phyloP scores from a whole-genome alignment of 2,888 invertebrate genomes.

The Tetragonisca angustula region DNA sequence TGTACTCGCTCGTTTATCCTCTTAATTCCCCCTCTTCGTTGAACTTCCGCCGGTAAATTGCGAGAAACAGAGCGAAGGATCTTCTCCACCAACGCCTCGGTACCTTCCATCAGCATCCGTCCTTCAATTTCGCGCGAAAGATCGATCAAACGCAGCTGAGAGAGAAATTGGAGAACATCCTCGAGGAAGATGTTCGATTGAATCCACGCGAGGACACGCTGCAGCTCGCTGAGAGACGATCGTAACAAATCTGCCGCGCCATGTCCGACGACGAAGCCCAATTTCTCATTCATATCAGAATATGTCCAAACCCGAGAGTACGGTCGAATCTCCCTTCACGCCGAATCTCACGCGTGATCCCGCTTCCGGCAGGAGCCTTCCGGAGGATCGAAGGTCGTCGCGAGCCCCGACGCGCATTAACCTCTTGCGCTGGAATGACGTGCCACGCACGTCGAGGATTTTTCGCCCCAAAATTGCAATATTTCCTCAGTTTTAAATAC shows the following conservation, averaged over 20 bases:
- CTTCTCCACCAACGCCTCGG: too few species aligned
- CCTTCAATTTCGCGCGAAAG: too few species aligned
- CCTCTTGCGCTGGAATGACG: too few species aligned
- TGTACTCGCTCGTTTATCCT: background rate
- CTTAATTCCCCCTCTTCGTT: background rate
- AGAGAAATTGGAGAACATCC: background rate
- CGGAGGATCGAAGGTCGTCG: slow-evolving; percentile 12
- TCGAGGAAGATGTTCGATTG: background rate
- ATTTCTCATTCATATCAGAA: slow-evolving; percentile 11
- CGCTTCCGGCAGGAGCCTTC: background rate
- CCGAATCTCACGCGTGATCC: slow-evolving; percentile 27
- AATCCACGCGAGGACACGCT: background rate
- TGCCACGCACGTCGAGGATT: too few species aligned
- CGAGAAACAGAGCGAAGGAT: background rate
- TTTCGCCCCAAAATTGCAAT: too few species aligned
- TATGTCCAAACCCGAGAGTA: background rate
- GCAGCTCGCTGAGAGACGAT: background rate
- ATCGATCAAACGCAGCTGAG: too few species aligned
- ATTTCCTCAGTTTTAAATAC: too few species aligned
- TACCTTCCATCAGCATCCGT: too few species aligned
- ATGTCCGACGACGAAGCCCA: background rate
- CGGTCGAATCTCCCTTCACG: background rate
- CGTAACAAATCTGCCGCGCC: background rate
- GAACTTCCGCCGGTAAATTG: background rate
- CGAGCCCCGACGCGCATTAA: slow-evolving; percentile 22